Base-by-base conservation (phyloP, 1,140 invertebrate species). In the Zophobas morio region DNA sequence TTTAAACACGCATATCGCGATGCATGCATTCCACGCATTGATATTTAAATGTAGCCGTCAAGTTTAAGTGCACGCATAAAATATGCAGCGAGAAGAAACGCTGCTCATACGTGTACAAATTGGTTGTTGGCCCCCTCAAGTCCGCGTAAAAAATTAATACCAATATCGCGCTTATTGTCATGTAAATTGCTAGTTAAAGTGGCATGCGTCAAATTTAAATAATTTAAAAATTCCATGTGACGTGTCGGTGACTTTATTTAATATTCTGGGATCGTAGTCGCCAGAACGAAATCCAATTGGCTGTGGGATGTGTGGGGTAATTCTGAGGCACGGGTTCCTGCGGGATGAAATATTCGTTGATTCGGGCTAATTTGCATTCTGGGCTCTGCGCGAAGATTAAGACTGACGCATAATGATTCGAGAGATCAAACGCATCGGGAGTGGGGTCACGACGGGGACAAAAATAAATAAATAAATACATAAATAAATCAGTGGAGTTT, bases 191-290 rank as follows among this genome's bases (percentile, higher is more conserved):
- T 36, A 66, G 60, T 66, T 46, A 40, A 66, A 66, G 60, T 66
- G 60, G 39, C 60, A 66, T 66, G 39, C 60, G 60, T 66, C 60
- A 66, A 66, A 66, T 66, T 66, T 66, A 66, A 66, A 66, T 66
- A 66, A 66, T 66, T 66, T 66, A 66, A 66, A 66, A 66, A 66
- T 66, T 66, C 60, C 42, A 66, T 66, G n/a, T 66, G 60, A 66
- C 60, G 60, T 66, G 60, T 66, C 60, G 60, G 60, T 66, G 60
- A 66, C 60, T 42, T 66, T 66, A 66, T 66, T 66, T 66, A 66
- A 66, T 66, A 66, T 66, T 66, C 60, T 4, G 60, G 39, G 60
- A 42, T 39, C 60, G 60, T 66, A 66, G 60, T 66, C 60, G 60
- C 60, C 60, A 66, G 60, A 66, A 39, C 60, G 60, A 66, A 66